Base-by-base conservation (phyloP, 2,113 vertebrate genomes). In the Elanoides forficatus region DNA sequence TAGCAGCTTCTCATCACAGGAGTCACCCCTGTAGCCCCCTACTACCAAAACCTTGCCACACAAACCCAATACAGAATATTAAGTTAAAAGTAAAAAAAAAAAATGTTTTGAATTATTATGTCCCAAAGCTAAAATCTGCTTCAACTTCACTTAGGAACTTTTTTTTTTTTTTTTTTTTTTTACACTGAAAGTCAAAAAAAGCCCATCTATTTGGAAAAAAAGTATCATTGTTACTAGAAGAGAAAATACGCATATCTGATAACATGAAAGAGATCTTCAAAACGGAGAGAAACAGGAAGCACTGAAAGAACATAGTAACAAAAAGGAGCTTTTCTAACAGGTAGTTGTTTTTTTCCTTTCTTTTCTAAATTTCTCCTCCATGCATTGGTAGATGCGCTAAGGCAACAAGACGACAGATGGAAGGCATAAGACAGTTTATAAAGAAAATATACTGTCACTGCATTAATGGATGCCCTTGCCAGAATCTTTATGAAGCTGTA, bases 401-500 rank as follows among this genome's bases (percentile, higher is more conserved):
- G 76, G 92, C 91, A 95, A 93, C 67, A 86, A 86, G 84, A 92
- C 94, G 97, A 97, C 56, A 93, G 95, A 97, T 97, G 94, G 79
- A 95, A 93, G 63, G 65, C 79, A 42, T 68, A 78, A 96, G 95
- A 93, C 92, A 94, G 91, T 97, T 97, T 97, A 90, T 97, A 97
- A 97, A 97, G 95, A 97, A 96, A 97, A 97, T 95, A 96, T 93
- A 97, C 92, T 96, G 94, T 86, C 89, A 63, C 74, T 97, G 96
- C 92, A 97, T 97, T 97, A 97, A 97, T 94, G 94, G 94, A 96
- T 96, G 93, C 78, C 94, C 93, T 94, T 97, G 94, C 97, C 90
- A 94, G 94, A 92, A 92, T 97, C 94, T 97, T 97, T 97, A 97
- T 96, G 97, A 97, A 97, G 97, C 96, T 91, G 89, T 97, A 97